A percentile compares a stretch with the other conserved stretches of the same genome.
These are phyloP conservation scores for Acropternis orthonyx DNA, from an alignment of 2,797 vertebrate genomes.

Conservation along the genomic window DNA sequence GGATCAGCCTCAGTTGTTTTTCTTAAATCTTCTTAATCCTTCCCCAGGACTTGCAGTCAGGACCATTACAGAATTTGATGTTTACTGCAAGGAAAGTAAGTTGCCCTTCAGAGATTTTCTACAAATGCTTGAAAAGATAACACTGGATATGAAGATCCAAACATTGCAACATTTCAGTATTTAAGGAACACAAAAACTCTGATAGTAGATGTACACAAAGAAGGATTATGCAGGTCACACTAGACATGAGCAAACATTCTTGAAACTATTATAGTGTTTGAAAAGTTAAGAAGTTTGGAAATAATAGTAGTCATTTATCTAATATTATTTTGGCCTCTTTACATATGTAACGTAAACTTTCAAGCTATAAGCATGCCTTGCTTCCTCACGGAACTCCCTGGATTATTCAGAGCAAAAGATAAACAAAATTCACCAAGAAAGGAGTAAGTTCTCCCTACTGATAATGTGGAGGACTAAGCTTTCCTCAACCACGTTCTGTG, in stretches of 20 bases:
- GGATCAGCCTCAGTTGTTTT: neutral
- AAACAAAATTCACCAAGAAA: neutral
- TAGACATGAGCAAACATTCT: neutral
- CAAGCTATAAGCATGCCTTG: neutral
- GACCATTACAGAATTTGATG: neutral
- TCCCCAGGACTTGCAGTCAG: neutral
- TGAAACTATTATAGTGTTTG: neutral
- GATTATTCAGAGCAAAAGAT: neutral
- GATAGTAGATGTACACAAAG: neutral
- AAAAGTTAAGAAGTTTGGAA: neutral
- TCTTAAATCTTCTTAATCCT: neutral
- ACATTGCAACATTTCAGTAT: neutral
- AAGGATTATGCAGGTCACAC: neutral
- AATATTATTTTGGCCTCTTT: neutral
- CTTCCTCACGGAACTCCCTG: neutral
- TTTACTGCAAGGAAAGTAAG: neutral
- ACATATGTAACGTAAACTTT: neutral
- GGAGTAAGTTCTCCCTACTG: neutral
- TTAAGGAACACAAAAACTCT: neutral
- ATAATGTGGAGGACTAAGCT: rapidly evolving
- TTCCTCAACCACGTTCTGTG: neutral
- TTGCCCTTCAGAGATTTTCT: no score
- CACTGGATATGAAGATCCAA: neutral
- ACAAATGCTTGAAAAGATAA: neutral
- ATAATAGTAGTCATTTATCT: neutral